Evolutionary conservation across 1,140 invertebrate genomes (phyloP), one percentile per base, ranked within the genome.

Genomic region (Nixonia krombeini): DNA sequence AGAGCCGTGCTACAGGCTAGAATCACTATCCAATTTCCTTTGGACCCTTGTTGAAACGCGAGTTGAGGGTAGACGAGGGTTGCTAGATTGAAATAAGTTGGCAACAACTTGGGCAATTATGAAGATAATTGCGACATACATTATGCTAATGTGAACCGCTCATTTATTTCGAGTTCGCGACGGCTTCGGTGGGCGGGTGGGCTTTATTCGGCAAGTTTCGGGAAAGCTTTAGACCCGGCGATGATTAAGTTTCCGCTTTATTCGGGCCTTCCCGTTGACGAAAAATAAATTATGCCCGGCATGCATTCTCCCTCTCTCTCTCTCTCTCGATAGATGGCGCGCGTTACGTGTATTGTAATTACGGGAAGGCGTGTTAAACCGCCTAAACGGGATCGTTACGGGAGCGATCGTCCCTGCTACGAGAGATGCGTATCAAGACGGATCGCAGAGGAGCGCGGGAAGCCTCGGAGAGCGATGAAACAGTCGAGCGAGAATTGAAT

Each of bases 61-160:
- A 64, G 59, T 70, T 42, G 56, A 62, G 61, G 57, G 67, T 65
- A 65, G 61, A 70, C 57, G 66, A 55, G 58, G 57, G 68, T 66
- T 63, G 66, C 59, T 62, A 73, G 74, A 82, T 82, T 80, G 76
- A 81, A 80, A 83, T 76, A 79, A 83, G 76, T 81, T 80, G 71
- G 63, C 74, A 78, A 75, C 74, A 84, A 82, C 78, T 82, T 81
- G 70, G 70, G 72, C 78, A 82, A 81, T 82, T 82, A 81, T 78
- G 69, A 76, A 73, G 73, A 74, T 84, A 82, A 84, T 82, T 81
- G 76, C 79, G 72, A 79, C 76, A 81, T 79, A 78, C 74, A 81
- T 80, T 82, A 83, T 82, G 80, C 78, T 82, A 82, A 82, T 82
- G 70, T 51, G 46, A 47, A 50, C 50, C 68, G 57, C 66, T 72